These are phyloP conservation scores for Myripristis murdjan DNA, from an alignment of 2,797 vertebrate genomes.

Conservation along the genomic window DNA sequence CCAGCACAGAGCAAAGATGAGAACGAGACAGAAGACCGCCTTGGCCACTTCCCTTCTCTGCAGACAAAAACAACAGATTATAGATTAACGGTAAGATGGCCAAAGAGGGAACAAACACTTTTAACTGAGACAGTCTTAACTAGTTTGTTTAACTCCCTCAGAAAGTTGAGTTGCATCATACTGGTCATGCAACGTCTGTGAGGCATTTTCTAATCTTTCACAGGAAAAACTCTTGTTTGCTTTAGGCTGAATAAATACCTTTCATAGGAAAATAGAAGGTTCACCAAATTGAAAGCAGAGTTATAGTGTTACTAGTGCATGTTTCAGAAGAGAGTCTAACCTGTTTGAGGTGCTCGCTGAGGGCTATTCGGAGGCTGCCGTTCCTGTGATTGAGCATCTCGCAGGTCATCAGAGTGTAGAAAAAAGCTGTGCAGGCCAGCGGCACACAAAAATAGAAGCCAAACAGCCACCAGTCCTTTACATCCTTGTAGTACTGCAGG, in stretches of 20 bases:
- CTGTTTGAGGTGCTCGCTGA: slow-evolving; percentile 99
- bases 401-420: slow-evolving; percentile 96
- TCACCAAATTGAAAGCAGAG: no score
- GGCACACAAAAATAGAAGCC: slow-evolving; percentile 98
- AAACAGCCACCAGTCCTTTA: slow-evolving; percentile 98
- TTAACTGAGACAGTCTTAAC: neutral
- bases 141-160: neutral
- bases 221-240: no score
- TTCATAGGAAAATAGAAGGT: neutral
- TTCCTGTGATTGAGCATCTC: slow-evolving; percentile 98
- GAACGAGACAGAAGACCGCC: slow-evolving; percentile 97
- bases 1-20: slow-evolving; percentile 99
- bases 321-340: slow-evolving; percentile 71
- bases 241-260: neutral
- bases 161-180: neutral
- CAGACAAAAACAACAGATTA: slow-evolving; percentile 46
- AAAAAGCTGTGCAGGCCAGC: slow-evolving; percentile 92
- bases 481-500: slow-evolving; percentile 89
- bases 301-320: no score
- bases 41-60: slow-evolving; percentile 99
- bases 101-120: slow-evolving; percentile 3
- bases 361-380: slow-evolving; percentile 93
- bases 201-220: neutral
- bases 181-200: no score
- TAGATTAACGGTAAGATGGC: neutral